Evolutionary conservation across 2,888 invertebrate genomes (phyloP), one percentile per base, ranked within the genome.

Genomic region (Slavum lentiscoides): DNA sequence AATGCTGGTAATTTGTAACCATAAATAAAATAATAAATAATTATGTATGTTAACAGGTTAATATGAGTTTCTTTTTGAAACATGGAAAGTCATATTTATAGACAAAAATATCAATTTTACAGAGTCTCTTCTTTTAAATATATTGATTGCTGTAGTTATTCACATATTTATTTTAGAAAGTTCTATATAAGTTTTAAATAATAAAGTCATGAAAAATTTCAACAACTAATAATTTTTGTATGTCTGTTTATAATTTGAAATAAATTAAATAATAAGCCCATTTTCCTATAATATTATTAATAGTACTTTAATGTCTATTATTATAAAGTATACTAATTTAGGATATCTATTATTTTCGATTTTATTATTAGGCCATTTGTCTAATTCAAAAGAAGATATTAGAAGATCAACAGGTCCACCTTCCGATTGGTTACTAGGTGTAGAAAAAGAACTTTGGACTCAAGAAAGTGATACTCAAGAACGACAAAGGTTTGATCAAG

Each of bases 401-500:
- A 76, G 72, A 74, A 74, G 53, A 21, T 82, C 82, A 21, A 75
- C 74, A 30, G 77, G 77, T 43, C 76, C 74, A 43, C 69, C 81
- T 15, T 74, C 74, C 2, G 82, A 81, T 73, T 82, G 83, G 55
- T 76, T 83, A 70, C 86, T 91, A 82, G 91, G 91, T 0, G 87
- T 90, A n/a, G 91, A 91, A 85, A 88, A 89, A 67, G 91, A 91
- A 53, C 88, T 88, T 83, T 91, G 91, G 91, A 89, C 90, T 5
- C 88, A 89, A 11, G 91, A 92, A 83, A 88, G 90, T 1, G 91
- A 90, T 82, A 85, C 88, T n/a, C 87, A 88, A 8, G 91, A 91
- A 84, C 86, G 91, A 43, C 87, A 88, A 82, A 87, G 88, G 68
- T 90, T 89, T 84, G 92, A 93, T 85, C 89, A 92, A 82, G 89